Base-by-base conservation (phyloP, 2,888 invertebrate genomes). In the Pachycephus smyrnensis region DNA sequence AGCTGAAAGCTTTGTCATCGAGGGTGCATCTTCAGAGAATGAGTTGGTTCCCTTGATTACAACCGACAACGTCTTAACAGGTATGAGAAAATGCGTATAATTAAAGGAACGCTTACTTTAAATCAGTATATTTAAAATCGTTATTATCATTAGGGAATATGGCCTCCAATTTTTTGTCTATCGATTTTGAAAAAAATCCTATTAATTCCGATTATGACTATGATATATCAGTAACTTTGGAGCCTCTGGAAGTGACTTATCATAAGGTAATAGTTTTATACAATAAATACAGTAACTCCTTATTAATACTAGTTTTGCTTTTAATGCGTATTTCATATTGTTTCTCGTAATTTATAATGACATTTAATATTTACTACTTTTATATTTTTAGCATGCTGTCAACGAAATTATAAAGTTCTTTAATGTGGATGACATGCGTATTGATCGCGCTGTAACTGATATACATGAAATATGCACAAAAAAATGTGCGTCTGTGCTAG, bases 171-270 rank as follows among this genome's bases (percentile, higher is more conserved):
- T 94, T 96, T 79, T 93, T 97, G 80, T 94, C 96, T 0, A 88
- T 96, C 40, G 96, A 97, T 88, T 93, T 96, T 83, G 96, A 96
- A 89, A 94, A 94, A 88, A 94, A 95, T 87, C 95, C 96, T 0
- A 89, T 93, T 11, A 94, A 93, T 83, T 93, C 93, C 11, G 94
- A 94, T 79, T 95, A 95, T 35, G 95, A 95, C 86, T 95, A 95
- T 85, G 95, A 95, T 15, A 89, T 96, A 2, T 94, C 93, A 77
- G 93, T 95, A 76, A 92, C 94, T 78, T 92, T 96, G 88, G 96
- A 96, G 88, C 95, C 96, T 0, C 92, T 96, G 32, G 96, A 97
- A 91, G 92, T 96, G 73, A 93, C 95, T 23, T 97, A 97, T 91
- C 94, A 96, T 87, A 95, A 96, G 94, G 97, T 96, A 90, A 89